Conservation (phyloP, 2,888 invertebrate genomes). For the Coleophora flavipennella region DNA sequence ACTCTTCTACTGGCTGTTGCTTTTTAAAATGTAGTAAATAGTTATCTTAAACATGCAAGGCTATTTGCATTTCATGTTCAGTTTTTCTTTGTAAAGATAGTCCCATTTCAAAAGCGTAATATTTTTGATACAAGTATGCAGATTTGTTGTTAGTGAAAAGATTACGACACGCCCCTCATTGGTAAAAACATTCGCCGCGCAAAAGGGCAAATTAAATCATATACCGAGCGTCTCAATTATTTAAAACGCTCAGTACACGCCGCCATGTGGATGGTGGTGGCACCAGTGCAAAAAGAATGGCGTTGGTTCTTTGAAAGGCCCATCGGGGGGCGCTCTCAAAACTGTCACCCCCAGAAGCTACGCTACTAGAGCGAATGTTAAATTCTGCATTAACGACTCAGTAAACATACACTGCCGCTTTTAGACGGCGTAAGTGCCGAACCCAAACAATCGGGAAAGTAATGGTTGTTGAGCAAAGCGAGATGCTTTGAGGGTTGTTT, state of each 20-base stretch:
- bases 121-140: constrained; percentile 20
- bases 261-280: no score
- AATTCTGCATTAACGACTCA: constrained; percentile 26
- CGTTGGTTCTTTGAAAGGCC: constrained; percentile 66
- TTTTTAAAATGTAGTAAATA: no score
- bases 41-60: no score
- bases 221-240: constrained; percentile 63
- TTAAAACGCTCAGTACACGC: constrained; percentile 53
- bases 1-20: no score
- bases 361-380: constrained; percentile 43
- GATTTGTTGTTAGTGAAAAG: constrained; percentile 30
- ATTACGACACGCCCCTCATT: constrained; percentile 27
- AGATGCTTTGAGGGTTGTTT: constrained; percentile 26
- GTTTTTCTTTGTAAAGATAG: constrained; percentile 4
- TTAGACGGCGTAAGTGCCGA: constrained; percentile 17
- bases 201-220: constrained; percentile 69
- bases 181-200: constrained; percentile 39
- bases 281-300: constrained; percentile 59
- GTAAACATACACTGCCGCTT: constrained; percentile 33
- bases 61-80: not conserved
- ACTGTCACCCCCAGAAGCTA: constrained; percentile 66
- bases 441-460: constrained; percentile 35
- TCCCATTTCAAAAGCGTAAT: constrained; percentile 16
- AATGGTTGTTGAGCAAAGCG: constrained; percentile 35
- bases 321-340: constrained; percentile 61